These are phyloP conservation scores for Drosophila sordidula DNA, from an alignment of 2,888 invertebrate species.

Conservation along the genomic window DNA sequence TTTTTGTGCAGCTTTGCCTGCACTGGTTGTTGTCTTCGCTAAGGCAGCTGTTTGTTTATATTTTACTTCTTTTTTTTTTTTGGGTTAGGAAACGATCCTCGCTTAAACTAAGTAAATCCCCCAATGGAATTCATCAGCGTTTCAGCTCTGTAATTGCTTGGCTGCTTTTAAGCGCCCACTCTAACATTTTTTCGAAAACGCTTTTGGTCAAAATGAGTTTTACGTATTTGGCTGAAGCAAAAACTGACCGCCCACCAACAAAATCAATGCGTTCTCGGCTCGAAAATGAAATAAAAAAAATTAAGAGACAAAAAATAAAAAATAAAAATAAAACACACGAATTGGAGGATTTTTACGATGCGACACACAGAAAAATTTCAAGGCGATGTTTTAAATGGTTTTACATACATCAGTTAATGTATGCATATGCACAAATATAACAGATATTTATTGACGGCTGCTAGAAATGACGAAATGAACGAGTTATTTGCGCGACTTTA, in stretches of 20 bases:
- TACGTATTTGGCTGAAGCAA: constrained; percentile 61
- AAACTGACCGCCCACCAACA: constrained; percentile 50
- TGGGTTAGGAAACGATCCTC: constrained; percentile 15
- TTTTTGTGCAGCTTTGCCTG: not conserved
- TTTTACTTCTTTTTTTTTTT: not conserved
- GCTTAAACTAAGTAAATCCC: constrained; percentile 6
- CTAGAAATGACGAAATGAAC: constrained; percentile 72
- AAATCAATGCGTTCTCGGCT: constrained; percentile 56
- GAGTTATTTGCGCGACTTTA: constrained; percentile 74
- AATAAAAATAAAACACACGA: constrained; percentile 31
- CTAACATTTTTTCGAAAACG: constrained; percentile 43
- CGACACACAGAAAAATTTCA: constrained; percentile 43
- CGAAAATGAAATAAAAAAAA: constrained; percentile 1
- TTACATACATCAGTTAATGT: constrained; percentile 44
- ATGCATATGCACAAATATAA: constrained; percentile 38
- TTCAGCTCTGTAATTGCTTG: constrained; percentile 27
- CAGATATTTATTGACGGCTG: constrained; percentile 68
- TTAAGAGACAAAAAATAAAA: constrained; percentile 19
- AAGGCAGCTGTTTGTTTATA: constrained; percentile 2
- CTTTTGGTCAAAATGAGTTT: constrained; percentile 77
- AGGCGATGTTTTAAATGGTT: constrained; percentile 57
- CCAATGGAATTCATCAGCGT: constrained; percentile 13
- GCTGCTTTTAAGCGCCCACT: constrained; percentile 48
- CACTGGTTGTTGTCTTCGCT: constrained; percentile 31
- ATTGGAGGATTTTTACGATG: constrained; percentile 66